Evolutionary conservation across 2,113 vertebrate genomes (phyloP).

Genomic region (Archocentrus centrarchus): DNA sequence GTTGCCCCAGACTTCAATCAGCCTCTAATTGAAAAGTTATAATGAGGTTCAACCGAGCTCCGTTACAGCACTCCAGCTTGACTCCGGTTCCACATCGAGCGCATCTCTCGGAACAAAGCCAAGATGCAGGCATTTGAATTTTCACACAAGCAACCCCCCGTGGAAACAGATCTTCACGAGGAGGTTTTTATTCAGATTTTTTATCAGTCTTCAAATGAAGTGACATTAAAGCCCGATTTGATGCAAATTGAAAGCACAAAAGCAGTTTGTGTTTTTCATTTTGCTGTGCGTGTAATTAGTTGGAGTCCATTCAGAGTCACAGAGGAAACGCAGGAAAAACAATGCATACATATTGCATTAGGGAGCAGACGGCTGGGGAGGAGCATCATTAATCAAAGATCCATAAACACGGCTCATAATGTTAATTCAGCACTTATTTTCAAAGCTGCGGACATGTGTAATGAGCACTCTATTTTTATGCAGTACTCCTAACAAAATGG

Average conservation of each 20-base stretch:
- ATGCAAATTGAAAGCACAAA: constrained; percentile 64
- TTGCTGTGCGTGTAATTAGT: constrained; percentile 63
- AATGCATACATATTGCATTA: constrained; percentile 78
- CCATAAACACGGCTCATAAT: constrained; percentile 62
- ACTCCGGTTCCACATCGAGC: constrained; percentile 33
- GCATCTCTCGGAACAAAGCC: constrained; percentile 20
- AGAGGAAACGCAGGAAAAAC: constrained; percentile 67
- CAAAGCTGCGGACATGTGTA: constrained; percentile 49
- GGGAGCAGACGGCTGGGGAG: constrained; percentile 55
- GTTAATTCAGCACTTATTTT: constrained; percentile 49
- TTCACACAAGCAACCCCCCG: constrained; percentile 24
- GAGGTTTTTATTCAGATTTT: constrained; percentile 34
- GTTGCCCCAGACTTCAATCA: constrained; percentile 65
- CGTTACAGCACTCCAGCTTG: constrained; percentile 43
- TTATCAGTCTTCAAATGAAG: constrained; percentile 55
- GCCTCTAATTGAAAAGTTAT: constrained; percentile 73
- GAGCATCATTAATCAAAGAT: constrained; percentile 73
- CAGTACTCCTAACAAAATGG: constrained; percentile 34
- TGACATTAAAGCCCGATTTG: constrained; percentile 54
- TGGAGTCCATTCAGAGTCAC: constrained; percentile 52
- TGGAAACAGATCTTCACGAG: constrained; percentile 19
- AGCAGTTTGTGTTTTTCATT: constrained; percentile 62
- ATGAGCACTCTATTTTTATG: constrained; percentile 36
- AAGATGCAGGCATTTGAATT: constrained; percentile 27
- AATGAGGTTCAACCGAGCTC: constrained; percentile 64